These are phyloP conservation scores for Synanthedon andrenaeformis DNA, from an alignment of 2,888 invertebrate species.

Conservation along the genomic window DNA sequence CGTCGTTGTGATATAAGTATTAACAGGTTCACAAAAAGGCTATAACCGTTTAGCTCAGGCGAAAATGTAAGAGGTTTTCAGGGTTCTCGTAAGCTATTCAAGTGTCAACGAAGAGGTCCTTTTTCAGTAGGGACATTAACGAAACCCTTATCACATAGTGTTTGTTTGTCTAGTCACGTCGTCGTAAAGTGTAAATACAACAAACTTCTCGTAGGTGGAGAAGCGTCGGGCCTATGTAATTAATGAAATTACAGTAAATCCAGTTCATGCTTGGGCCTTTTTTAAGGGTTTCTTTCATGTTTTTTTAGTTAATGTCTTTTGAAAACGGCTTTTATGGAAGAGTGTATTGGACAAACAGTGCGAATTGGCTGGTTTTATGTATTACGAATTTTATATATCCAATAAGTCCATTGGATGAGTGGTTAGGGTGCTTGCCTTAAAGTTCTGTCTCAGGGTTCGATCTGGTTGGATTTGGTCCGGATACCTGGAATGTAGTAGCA, in stretches of 20 bases:
- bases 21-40: not conserved
- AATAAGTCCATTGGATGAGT: too few relatives aligned
- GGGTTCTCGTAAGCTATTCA: constrained; percentile 26
- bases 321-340: too few relatives aligned
- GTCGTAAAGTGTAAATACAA: constrained; percentile 29
- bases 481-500: too few relatives aligned
- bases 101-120: constrained; percentile 26
- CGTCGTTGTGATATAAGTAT: not conserved
- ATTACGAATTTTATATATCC: too few relatives aligned
- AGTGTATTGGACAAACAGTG: too few relatives aligned
- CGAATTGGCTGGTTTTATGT: too few relatives aligned
- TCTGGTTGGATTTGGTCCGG: too few relatives aligned
- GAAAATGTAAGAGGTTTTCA: constrained; percentile 17
- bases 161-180: constrained; percentile 38
- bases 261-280: not conserved
- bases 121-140: constrained; percentile 33
- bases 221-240: constrained; percentile 16
- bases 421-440: too few relatives aligned
- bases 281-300: not conserved
- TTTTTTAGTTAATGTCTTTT: too few relatives aligned
- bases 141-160: constrained; percentile 29
- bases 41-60: not conserved
- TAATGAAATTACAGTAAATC: constrained; percentile 15
- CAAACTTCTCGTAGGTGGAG: constrained; percentile 20
- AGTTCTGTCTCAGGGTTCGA: too few relatives aligned